Percentiles rank a stretch among this genome's conserved stretches.
Conservation (phyloP, 2,888 invertebrate species). For the Pollenia griseotomentosa region DNA sequence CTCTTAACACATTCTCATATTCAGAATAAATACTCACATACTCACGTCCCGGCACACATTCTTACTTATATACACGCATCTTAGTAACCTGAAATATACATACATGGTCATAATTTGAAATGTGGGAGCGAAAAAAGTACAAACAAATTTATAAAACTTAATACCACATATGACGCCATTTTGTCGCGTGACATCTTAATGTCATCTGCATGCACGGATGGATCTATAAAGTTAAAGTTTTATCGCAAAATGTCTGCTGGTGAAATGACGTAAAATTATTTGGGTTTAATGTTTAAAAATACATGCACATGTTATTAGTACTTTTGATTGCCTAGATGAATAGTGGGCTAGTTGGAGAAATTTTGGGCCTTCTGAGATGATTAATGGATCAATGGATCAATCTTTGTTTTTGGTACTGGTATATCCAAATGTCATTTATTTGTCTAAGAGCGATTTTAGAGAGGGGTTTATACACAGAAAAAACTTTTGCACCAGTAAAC, state of each 20-base stretch:
- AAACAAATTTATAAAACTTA: slow-evolving; percentile 14
- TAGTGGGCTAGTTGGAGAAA: not conserved
- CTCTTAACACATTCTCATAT: slow-evolving; percentile 47
- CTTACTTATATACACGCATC: not conserved
- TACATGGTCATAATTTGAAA: slow-evolving; percentile 41
- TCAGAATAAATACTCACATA: not conserved
- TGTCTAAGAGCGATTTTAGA: no score
- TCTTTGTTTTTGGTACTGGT: no score
- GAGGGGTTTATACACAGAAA: no score
- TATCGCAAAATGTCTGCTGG: slow-evolving; percentile 7
- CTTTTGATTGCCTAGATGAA: slow-evolving; percentile 3
- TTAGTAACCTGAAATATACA: slow-evolving; percentile 12
- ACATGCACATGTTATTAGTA: not conserved
- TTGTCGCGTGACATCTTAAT: slow-evolving; percentile 70
- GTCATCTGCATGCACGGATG: slow-evolving; percentile 51
- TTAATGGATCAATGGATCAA: no score
- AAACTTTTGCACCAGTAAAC: no score
- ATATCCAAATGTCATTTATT: no score
- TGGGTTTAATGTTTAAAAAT: slow-evolving; percentile 1
- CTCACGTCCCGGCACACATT: not conserved
- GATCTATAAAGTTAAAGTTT: slow-evolving; percentile 38
- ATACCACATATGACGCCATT: slow-evolving; percentile 67
- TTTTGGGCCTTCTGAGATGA: not conserved
- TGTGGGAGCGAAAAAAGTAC: slow-evolving; percentile 1
- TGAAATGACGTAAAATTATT: not conserved